Percentiles rank a stretch among this genome's conserved stretches.
These are phyloP conservation scores for Nesometra sesokonis DNA, from an alignment of 35 echinoderm and acorn worm species.

Conservation along the genomic window DNA sequence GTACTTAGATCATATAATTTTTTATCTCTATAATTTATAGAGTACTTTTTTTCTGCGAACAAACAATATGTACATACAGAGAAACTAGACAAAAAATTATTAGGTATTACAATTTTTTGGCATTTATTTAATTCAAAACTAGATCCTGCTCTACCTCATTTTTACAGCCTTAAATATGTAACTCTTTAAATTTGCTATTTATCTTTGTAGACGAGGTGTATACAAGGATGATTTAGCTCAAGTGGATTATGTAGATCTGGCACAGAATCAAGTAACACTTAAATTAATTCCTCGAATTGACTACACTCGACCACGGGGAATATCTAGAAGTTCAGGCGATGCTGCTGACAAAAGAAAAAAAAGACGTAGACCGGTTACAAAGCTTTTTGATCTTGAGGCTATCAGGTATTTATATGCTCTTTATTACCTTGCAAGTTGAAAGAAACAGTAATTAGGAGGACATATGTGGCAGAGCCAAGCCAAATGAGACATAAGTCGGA, in stretches of 20 bases:
- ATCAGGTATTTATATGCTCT: constrained; percentile 24
- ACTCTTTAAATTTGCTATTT: not conserved
- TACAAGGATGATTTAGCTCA: constrained; percentile 92
- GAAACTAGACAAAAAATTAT: no score
- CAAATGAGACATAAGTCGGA: no score
- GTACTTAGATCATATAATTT: no score
- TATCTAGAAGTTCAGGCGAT: constrained; percentile 41
- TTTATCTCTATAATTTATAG: no score
- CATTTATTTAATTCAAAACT: no score
- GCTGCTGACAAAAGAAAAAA: constrained; percentile 51
- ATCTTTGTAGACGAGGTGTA: constrained; percentile 52
- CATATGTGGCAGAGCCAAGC: no score
- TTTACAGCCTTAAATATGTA: no score
- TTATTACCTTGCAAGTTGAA: not conserved
- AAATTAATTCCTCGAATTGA: constrained; percentile 89
- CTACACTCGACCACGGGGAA: constrained; percentile 55
- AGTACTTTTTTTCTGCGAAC: no score
- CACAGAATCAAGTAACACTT: constrained; percentile 95
- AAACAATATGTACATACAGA: no score
- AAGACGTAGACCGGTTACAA: constrained; percentile 44
- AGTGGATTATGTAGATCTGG: constrained; percentile 76
- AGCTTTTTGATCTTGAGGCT: constrained; percentile 84
- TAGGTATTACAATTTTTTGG: no score
- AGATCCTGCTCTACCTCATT: no score
- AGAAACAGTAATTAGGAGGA: no score